Percentiles rank a stretch among this genome's conserved stretches.
These are phyloP conservation scores for Elanoides forficatus DNA, from an alignment of 2,113 vertebrate species.

Conservation along the genomic window DNA sequence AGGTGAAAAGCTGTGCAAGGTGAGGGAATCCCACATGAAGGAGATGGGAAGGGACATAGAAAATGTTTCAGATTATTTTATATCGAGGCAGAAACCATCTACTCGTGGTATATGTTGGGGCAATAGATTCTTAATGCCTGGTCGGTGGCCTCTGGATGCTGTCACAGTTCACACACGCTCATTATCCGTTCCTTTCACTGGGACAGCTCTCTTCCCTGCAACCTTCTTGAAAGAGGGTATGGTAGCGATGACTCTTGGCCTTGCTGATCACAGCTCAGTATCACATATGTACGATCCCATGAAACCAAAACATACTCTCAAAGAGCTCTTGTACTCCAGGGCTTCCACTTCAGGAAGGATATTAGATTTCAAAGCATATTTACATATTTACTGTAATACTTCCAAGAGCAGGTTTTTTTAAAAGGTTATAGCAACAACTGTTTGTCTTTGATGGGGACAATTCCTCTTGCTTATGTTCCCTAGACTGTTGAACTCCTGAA, in stretches of 20 bases:
- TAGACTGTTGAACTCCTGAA: not conserved
- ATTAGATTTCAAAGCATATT: conserved; percentile 64
- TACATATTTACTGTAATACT: conserved; percentile 53
- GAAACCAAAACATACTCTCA: conserved; percentile 54
- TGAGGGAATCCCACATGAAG: not conserved
- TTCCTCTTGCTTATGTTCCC: not conserved
- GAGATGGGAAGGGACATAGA: not conserved
- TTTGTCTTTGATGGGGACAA: conserved; percentile 54
- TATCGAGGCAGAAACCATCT: not conserved
- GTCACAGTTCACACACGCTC: not conserved
- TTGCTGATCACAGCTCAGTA: not conserved
- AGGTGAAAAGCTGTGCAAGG: not conserved
- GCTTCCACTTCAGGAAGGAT: conserved; percentile 52
- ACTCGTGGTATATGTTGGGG: not conserved
- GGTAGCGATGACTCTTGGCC: not conserved
- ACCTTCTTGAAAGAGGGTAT: not conserved
- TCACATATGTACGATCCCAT: not conserved
- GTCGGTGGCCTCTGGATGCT: not conserved
- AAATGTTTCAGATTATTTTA: not conserved
- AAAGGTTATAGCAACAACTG: conserved; percentile 54
- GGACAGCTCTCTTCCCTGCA: not conserved
- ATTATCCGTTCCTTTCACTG: not conserved
- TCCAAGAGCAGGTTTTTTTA: not conserved
- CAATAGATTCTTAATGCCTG: not conserved
- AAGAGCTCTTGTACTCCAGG: conserved; percentile 50